Percentiles rank a stretch among this genome's conserved stretches.
Conservation (phyloP, 2,797 vertebrate genomes). For the Scomberomorus guttatus region DNA sequence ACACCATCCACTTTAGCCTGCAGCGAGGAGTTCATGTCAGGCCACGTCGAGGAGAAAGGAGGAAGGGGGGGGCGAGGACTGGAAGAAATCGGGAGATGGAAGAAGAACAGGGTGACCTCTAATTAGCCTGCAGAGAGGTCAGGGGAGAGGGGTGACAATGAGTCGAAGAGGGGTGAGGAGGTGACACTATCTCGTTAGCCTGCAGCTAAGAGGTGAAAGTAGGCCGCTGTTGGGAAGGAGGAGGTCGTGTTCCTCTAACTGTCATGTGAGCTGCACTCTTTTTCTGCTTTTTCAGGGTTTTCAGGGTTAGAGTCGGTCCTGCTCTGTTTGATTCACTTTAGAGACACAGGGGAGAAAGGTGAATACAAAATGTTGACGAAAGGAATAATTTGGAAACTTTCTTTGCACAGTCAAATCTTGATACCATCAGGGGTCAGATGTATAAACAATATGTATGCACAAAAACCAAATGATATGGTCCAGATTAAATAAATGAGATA, state of each 20-base stretch:
- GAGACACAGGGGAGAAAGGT: background rate
- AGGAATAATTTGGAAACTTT: too few species aligned
- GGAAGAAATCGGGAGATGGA: background rate
- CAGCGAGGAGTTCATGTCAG: background rate
- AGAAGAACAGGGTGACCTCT: constrained; percentile 24
- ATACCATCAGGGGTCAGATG: too few species aligned
- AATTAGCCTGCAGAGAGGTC: constrained; percentile 25
- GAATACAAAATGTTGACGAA: background rate
- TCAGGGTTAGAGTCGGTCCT: background rate
- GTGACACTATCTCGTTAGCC: background rate
- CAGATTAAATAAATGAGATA: too few species aligned
- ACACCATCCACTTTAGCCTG: background rate
- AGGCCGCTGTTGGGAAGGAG: background rate
- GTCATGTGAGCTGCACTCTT: background rate
- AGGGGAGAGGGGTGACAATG: background rate
- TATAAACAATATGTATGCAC: too few species aligned
- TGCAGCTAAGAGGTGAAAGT: constrained; percentile 22
- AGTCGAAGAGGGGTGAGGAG: background rate
- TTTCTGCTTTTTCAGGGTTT: background rate
- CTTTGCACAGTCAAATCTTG: too few species aligned
- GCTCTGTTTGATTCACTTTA: background rate
- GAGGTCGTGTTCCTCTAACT: background rate
- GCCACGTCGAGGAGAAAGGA: background rate
- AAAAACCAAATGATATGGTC: too few species aligned
- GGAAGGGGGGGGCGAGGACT: too few species aligned